Evolutionary conservation across 2,113 vertebrate species (phyloP).

Genomic region (Melospiza melodia): DNA sequence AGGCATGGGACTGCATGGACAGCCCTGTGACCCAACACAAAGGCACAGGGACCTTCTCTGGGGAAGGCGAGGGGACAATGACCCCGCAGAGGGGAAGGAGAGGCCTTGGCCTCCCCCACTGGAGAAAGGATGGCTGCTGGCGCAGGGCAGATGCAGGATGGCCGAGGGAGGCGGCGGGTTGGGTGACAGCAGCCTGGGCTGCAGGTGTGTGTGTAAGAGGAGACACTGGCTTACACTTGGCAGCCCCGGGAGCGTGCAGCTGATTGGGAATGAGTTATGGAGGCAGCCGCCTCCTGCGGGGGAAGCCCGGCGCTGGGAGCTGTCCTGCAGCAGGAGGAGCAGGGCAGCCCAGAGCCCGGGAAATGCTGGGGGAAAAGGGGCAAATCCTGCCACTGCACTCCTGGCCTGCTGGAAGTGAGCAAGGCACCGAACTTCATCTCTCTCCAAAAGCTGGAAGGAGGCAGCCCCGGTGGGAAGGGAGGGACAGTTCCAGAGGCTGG

Average conservation of each 20-base stretch:
- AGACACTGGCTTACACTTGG: constrained; percentile 11
- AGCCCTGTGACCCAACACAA: accelerated
- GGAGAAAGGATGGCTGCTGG: not conserved
- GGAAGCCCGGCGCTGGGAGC: accelerated
- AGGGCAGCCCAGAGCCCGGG: not conserved
- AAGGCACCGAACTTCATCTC: not conserved
- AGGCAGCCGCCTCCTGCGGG: not conserved
- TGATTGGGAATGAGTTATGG: constrained; percentile 49
- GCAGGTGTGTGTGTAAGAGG: constrained; percentile 47
- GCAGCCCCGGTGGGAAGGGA: not conserved
- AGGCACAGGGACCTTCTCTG: not conserved
- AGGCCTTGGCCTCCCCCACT: not conserved
- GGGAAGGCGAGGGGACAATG: not conserved
- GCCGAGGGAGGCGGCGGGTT: not conserved
- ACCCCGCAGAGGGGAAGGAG: accelerated
- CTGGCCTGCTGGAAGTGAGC: not conserved
- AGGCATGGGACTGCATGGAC: accelerated
- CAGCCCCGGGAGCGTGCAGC: constrained; percentile 14
- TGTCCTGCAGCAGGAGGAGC: not conserved
- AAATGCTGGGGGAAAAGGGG: not conserved
- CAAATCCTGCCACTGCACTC: not conserved
- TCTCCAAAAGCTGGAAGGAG: not conserved
- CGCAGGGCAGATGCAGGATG: not conserved
- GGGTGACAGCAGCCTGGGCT: constrained; percentile 38
- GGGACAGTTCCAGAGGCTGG: not conserved